Conservation (phyloP, 2,113 vertebrate genomes). For the Thamnaconus septentrionalis region DNA sequence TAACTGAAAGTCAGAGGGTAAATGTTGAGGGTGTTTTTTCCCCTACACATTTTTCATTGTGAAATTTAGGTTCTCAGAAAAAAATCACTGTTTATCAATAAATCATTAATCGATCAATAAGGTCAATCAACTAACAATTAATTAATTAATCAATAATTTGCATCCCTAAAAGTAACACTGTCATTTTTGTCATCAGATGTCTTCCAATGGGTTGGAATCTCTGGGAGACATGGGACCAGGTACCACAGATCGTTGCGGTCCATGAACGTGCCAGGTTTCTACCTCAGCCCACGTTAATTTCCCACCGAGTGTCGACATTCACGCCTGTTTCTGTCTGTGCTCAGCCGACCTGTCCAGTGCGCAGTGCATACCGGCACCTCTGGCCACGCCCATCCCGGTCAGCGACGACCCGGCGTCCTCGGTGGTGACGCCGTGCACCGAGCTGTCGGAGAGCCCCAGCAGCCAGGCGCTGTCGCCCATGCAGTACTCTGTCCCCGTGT, state of each 20-base stretch:
- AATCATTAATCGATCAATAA: too few species aligned
- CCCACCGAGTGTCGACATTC: neutral
- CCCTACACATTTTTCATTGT: too few species aligned
- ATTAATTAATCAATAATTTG: too few species aligned
- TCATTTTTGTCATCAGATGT: slow-evolving; percentile 68
- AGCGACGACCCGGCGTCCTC: slow-evolving; percentile 78
- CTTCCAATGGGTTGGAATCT: slow-evolving; percentile 86
- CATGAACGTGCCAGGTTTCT: neutral
- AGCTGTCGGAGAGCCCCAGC: slow-evolving; percentile 78
- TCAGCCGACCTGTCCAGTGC: slow-evolving; percentile 70
- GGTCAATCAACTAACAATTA: too few species aligned
- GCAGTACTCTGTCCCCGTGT: slow-evolving; percentile 81
- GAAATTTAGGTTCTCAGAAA: too few species aligned
- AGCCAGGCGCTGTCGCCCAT: slow-evolving; percentile 74
- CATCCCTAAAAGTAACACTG: neutral
- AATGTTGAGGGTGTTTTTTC: too few species aligned
- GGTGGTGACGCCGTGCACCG: slow-evolving; percentile 68
- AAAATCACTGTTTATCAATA: too few species aligned
- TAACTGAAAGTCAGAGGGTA: too few species aligned
- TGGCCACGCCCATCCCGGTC: slow-evolving; percentile 78
- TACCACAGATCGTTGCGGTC: slow-evolving; percentile 47
- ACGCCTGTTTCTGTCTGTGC: neutral
- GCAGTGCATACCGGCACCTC: slow-evolving; percentile 82
- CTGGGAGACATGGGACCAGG: slow-evolving; percentile 93
- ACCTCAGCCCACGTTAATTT: neutral